phyloP scores from a whole-genome alignment of 2,888 invertebrate species.

The Autographa gamma region DNA sequence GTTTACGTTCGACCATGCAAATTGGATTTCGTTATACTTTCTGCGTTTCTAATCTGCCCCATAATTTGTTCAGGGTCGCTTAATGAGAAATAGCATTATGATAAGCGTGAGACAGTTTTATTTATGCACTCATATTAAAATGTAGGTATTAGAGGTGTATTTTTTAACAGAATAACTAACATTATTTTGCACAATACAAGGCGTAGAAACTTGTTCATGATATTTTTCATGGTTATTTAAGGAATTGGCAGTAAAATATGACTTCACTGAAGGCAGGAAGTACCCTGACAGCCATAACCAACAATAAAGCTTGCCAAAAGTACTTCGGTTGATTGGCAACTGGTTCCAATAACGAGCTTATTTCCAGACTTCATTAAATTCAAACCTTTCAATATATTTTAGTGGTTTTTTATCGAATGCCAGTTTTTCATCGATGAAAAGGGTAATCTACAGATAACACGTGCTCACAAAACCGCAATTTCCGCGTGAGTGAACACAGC shows the following conservation, averaged over 20 bases:
- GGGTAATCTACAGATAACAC: conserved; percentile 1
- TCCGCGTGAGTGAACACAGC: conserved; percentile 18
- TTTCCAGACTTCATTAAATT: conserved; percentile 11
- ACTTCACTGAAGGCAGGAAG: conserved; percentile 28
- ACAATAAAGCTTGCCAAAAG: conserved; percentile 37
- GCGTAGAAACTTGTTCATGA: neutral
- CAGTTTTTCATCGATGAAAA: neutral
- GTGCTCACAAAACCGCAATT: conserved; percentile 27
- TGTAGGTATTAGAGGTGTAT: neutral
- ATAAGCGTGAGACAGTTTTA: neutral
- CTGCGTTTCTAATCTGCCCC: neutral
- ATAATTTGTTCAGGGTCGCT: neutral
- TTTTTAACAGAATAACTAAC: neutral
- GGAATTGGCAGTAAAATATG: conserved; percentile 34
- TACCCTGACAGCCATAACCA: conserved; percentile 12
- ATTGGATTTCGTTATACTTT: neutral
- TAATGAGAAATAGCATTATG: neutral
- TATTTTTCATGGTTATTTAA: conserved; percentile 34
- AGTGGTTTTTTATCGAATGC: neutral
- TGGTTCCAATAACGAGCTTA: neutral
- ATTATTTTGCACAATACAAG: neutral
- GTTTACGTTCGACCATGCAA: neutral
- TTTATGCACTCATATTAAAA: neutral
- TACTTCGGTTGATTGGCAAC: conserved; percentile 16
- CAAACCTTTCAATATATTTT: neutral